A percentile compares a stretch with the other conserved stretches of the same genome.
Conservation (phyloP, 2,888 invertebrate species). For the Cephus pygmeus region DNA sequence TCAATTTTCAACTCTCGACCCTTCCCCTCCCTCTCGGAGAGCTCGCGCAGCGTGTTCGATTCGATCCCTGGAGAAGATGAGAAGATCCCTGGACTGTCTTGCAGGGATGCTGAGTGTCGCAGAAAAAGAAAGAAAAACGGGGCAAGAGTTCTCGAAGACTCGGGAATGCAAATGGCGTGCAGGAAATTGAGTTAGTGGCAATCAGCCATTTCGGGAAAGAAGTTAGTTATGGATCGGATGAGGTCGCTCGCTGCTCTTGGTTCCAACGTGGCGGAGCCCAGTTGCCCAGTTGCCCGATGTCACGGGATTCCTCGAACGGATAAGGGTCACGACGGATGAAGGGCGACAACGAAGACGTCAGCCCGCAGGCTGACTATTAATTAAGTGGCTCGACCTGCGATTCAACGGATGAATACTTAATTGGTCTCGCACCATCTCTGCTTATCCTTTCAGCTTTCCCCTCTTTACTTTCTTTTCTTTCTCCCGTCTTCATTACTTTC, state of each 20-base stretch:
- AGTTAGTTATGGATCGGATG: neutral
- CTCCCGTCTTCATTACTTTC: neutral
- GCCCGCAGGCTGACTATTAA: neutral
- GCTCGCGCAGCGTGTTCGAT: neutral
- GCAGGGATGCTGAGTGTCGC: neutral
- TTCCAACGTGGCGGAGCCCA: too few relatives aligned
- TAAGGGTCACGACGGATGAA: neutral
- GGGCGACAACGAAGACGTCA: neutral
- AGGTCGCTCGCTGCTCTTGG: neutral
- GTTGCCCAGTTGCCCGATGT: too few relatives aligned
- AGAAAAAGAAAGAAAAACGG: neutral
- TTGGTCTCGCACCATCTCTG: neutral
- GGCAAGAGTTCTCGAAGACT: neutral
- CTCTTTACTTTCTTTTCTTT: neutral
- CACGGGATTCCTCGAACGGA: slow-evolving; percentile 13
- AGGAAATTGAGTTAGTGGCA: neutral
- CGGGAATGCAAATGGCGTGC: neutral
- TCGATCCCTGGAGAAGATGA: neutral
- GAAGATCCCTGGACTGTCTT: neutral
- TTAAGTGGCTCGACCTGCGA: neutral
- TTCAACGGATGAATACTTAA: neutral
- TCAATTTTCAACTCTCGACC: neutral
- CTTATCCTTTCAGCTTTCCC: slow-evolving; percentile 9
- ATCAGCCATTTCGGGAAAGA: neutral
- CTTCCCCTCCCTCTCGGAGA: neutral